phyloP scores from a whole-genome alignment of 1,140 invertebrate species.

The Paralvinella palmiformis region DNA sequence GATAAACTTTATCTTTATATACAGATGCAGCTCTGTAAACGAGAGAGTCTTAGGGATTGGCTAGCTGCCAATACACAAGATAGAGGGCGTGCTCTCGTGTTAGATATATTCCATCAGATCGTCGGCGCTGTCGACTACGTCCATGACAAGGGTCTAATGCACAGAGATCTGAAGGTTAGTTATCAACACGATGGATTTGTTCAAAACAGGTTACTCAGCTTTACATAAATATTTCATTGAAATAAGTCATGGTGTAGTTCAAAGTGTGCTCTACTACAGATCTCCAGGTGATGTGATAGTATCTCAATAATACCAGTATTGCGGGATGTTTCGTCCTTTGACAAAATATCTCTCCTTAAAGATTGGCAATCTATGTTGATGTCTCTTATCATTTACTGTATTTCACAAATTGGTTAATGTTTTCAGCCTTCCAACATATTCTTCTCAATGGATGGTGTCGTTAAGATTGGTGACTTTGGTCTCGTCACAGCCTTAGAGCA shows the following conservation, averaged over 20 bases:
- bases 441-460: conserved; percentile 74
- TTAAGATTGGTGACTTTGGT: conserved; percentile 97
- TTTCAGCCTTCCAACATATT: conserved; percentile 90
- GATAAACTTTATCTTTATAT: conserved; percentile 88
- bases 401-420: conserved; percentile 9
- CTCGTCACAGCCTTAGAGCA: conserved; percentile 79
- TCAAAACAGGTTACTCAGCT: no score
- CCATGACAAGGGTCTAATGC: conserved; percentile 83
- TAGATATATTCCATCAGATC: conserved; percentile 86
- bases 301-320: no score
- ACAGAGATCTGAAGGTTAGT: conserved; percentile 83
- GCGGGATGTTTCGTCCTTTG: no score
- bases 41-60: conserved; percentile 88
- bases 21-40: conserved; percentile 92
- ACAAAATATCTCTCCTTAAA: no score
- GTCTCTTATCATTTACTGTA: no score
- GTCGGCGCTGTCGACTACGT: conserved; percentile 91
- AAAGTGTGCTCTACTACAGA: no score
- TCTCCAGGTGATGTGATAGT: no score
- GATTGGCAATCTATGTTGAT: no score
- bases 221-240: no score
- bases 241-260: no score
- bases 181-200: no score
- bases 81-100: conserved; percentile 44
- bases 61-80: conserved; percentile 53